Conservation (phyloP, 1,140 invertebrate genomes). For the Trypoxylus dichotomus region DNA sequence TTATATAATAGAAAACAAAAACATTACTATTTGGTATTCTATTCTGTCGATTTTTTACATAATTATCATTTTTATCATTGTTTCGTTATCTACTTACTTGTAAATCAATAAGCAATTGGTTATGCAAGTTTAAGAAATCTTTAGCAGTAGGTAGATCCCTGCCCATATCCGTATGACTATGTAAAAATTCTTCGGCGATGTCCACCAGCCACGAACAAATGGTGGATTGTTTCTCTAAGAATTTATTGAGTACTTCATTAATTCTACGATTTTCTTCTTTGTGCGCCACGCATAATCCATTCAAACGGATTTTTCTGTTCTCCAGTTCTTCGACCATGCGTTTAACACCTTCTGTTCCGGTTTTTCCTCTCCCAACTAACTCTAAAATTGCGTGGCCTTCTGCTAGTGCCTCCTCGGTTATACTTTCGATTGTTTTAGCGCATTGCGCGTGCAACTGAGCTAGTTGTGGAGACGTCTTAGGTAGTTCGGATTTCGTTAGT, state of each 20-base stretch:
- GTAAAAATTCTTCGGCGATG: slow-evolving; percentile 73
- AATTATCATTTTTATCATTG: no score
- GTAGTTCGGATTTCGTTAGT: slow-evolving; percentile 66
- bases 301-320: slow-evolving; percentile 69
- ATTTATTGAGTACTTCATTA: slow-evolving; percentile 67
- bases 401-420: slow-evolving; percentile 64
- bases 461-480: slow-evolving; percentile 65
- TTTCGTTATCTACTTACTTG: slow-evolving; percentile 57
- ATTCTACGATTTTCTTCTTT: slow-evolving; percentile 73
- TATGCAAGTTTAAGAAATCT: slow-evolving; percentile 76
- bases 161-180: slow-evolving; percentile 76
- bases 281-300: slow-evolving; percentile 69
- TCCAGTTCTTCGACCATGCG: slow-evolving; percentile 73
- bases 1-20: no score
- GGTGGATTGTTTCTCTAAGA: slow-evolving; percentile 71
- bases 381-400: slow-evolving; percentile 76
- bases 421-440: slow-evolving; percentile 65
- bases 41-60: no score
- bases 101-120: slow-evolving; percentile 73
- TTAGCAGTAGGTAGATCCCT: slow-evolving; percentile 67
- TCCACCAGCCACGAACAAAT: slow-evolving; percentile 72
- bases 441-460: slow-evolving; percentile 68
- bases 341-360: slow-evolving; percentile 70
- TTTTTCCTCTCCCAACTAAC: slow-evolving; percentile 64
- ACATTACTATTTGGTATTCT: no score